Base-by-base conservation (phyloP, 2,888 invertebrate species). In the Stenodema calcarata region DNA sequence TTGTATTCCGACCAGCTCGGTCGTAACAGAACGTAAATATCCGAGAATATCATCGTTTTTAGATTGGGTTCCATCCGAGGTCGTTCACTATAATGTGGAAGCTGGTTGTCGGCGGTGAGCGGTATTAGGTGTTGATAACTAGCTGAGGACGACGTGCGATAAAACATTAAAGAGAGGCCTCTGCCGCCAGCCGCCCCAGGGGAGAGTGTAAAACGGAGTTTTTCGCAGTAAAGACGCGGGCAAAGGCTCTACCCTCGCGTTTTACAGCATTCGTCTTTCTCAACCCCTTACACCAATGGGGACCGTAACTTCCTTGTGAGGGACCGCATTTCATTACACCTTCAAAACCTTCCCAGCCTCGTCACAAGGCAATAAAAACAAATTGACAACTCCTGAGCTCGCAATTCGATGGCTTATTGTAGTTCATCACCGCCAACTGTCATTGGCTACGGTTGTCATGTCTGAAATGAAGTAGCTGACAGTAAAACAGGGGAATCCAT, bases 81-180 rank as follows among this genome's bases (percentile, higher is more conserved):
- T 62, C 62, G 62, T 62, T 62, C 62, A 27, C 18, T 62, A 62
- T 62, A 62, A 62, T 27, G 62, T 62, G n/a, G 62, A 62, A 62
- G 23, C 23, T 11, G 23, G 73, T 75, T 30, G 73, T 75, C 41
- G 73, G 41, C 1, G 73, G 30, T 75, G 73, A 30, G 73, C 35
- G 35, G 78, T 44, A 44, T 78, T 78, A 78, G 80, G 80, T 80
- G 50, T 80, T 80, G 80, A 80, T 80, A 80, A 80, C 80, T 28
- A 80, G 80, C 54, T 2, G 80, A 14, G 78, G 78, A 44, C 78
- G 78, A 78, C 78, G 78, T 44, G 78, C 42, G 78, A 78, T 78
- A 78, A 78, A 78, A 78, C 78, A 78, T 78, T 78, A 78, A 78
- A 78, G 44, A 78, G 78, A 27, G 70, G 18, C 78, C 44, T 78